A percentile compares a stretch with the other conserved stretches of the same genome.
Conservation (phyloP, 2,113 vertebrate species). For the Anarhynchus alexandrinus region DNA sequence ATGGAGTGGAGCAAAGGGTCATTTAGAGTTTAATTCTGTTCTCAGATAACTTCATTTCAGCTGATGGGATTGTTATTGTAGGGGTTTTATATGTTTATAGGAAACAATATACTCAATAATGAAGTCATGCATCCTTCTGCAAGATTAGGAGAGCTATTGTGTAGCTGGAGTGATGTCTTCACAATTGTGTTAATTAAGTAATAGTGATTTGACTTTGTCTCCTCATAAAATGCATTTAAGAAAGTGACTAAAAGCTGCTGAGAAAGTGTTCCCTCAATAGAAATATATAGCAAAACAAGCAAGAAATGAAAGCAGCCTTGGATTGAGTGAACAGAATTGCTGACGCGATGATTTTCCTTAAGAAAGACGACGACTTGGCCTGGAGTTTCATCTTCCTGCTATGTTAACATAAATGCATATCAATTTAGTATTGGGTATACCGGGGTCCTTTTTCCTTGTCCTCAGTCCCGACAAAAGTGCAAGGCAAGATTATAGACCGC, state of each 20-base stretch:
- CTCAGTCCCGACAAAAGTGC: not conserved
- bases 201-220: conserved; percentile 82
- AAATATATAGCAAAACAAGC: conserved; percentile 71
- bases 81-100: conserved; percentile 97
- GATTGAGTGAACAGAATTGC: conserved; percentile 66
- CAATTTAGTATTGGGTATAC: conserved; percentile 43
- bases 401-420: conserved; percentile 57
- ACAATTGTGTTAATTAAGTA: conserved; percentile 85
- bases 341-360: conserved; percentile 67
- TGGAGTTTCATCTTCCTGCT: conserved; percentile 62
- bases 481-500: not conserved
- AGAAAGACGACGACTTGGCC: conserved; percentile 25
- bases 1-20: conserved; percentile 95
- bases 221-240: conserved; percentile 78
- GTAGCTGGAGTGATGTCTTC: conserved; percentile 80
- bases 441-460: not conserved
- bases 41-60: conserved; percentile 99
- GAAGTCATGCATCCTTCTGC: conserved; percentile 96
- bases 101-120: conserved; percentile 99
- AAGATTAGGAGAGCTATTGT: conserved; percentile 90
- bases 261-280: conserved; percentile 73
- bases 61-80: conserved; percentile 99
- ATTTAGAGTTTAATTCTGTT: conserved; percentile 99
- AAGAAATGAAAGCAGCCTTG: conserved; percentile 63
- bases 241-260: conserved; percentile 75